Evolutionary conservation across 2,888 invertebrate species (phyloP), one percentile per base, ranked within the genome.

Genomic region (Caenorhabditis afra): DNA sequence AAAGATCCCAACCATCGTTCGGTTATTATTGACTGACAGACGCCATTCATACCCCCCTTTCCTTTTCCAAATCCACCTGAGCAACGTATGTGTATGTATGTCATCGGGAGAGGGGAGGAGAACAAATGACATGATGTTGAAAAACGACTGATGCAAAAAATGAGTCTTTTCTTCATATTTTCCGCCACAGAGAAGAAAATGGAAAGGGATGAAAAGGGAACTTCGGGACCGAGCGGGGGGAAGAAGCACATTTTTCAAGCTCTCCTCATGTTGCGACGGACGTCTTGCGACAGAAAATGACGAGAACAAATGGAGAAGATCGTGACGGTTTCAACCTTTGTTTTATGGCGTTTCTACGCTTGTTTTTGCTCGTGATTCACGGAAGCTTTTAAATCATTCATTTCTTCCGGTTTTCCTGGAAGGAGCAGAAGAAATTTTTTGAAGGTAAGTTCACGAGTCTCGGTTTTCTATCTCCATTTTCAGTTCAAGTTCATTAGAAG

Each of bases 361-460:
- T 64, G 62, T 64, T 67, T 58, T 47, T 41, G 47, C 39, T 49
- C n/a, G 41, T 58, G 67, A 58, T 52, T 68, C 59, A 68, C 41
- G 12, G 52, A 23, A 62, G 52, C 68, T 68, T 59, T 59, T 68
- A 59, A 68, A 68, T 68, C 59, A 59, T 59, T 68, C 59, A 68
- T 39, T n/a, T 8, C 20, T 49, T 67, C 20, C 16, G n/a, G 29
- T 29, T 7, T 29, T 3, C 29, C 29, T 29, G 29, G 29, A 29
- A 7, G 29, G 7, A 29, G n/a, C n/a, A n/a, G 7, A 29, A 29
- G 29, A 29, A 49, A 45, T 39, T 14, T 41, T 64, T 23, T 20
- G 22, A 23, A n/a, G 29, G 47, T 52, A 22, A 52, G 20, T 22
- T 52, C 2, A 44, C 0, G 22, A 58, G 44, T 20, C n/a, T n/a